Base-by-base conservation (phyloP, 2,888 invertebrate genomes). In the Cosmopolites sordidus region DNA sequence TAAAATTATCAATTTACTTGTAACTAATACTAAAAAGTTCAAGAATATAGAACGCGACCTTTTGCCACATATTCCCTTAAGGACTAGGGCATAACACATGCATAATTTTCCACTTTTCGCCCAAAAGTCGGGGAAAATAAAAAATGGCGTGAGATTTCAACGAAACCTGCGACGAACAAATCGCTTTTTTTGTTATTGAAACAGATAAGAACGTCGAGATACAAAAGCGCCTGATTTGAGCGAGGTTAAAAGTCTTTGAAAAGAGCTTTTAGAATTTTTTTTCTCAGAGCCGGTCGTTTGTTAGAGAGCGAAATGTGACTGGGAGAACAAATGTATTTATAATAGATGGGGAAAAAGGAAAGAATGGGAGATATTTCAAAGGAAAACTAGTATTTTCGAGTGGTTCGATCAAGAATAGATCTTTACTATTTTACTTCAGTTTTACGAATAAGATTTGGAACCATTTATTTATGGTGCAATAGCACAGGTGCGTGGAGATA, bases 321-420 rank as follows among this genome's bases (percentile, higher is more conserved):
- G 11, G 16, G 43, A 33, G 43, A 43, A 43, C 30, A 43, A 43
- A 43, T 43, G 30, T 43, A 43, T 43, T 30, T 43, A 16, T 43
- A 27, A 16, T n/a, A 16, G 16, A 29, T 33, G 16, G 4, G 16
- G 15, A 39, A 43, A 43, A 43, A 29, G 15, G 27, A 29, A 12
- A 16, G 17, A 4, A 27, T 12, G 43, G 1, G 15, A 11, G 22
- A 5, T 22, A 5, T 8, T 8, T 3, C 4, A 22, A 22, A 22
- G 4, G 22, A 8, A 22, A 22, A 22, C 22, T 22, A 3, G 4
- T 22, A 22, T 22, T 22, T 22, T 8, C 22, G 8, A n/a, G n/a
- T n/a, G 22, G 22, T 22, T 22, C 8, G 4, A 5, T 22, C 8
- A 22, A 22, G 22, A 22, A 22, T 22, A 22, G 4, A 3, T 22